Evolutionary conservation across 2,888 invertebrate species (phyloP).

Genomic region (Drosophila formosana): DNA sequence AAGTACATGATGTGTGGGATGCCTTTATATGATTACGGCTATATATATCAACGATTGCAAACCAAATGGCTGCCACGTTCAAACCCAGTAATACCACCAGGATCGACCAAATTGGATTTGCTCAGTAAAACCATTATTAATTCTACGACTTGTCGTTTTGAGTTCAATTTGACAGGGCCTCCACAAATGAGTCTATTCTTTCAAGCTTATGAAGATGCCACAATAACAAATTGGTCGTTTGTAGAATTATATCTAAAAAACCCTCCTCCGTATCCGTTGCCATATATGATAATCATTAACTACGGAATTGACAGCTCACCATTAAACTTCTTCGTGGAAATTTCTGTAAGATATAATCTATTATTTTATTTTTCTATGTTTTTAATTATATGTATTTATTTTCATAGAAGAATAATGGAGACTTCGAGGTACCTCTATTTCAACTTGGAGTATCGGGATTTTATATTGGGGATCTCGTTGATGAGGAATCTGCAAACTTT

Average conservation of each 20-base stretch:
- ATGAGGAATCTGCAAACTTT: slow-evolving; percentile 82
- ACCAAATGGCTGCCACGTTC: slow-evolving; percentile 71
- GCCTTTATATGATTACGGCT: slow-evolving; percentile 69
- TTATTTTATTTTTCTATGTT: neutral
- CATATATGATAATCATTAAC: slow-evolving; percentile 73
- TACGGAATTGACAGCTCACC: slow-evolving; percentile 73
- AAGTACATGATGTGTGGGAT: slow-evolving; percentile 78
- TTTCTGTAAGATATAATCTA: slow-evolving; percentile 35
- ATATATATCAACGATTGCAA: slow-evolving; percentile 5
- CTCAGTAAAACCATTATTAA: slow-evolving; percentile 54
- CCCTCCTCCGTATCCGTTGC: slow-evolving; percentile 55
- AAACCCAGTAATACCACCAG: slow-evolving; percentile 54
- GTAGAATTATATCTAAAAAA: slow-evolving; percentile 59
- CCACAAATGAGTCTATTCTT: slow-evolving; percentile 77
- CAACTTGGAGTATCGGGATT: slow-evolving; percentile 86
- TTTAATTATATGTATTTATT: neutral
- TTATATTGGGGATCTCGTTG: slow-evolving; percentile 84
- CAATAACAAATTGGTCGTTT: slow-evolving; percentile 77
- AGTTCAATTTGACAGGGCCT: slow-evolving; percentile 73
- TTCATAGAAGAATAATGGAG: slow-evolving; percentile 48
- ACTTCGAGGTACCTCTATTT: slow-evolving; percentile 64
- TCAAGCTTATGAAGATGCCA: slow-evolving; percentile 64
- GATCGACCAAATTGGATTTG: slow-evolving; percentile 57
- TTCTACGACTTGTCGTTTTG: slow-evolving; percentile 55
- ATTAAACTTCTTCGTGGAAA: slow-evolving; percentile 68